Percentiles rank a stretch among this genome's conserved stretches.
Conservation (phyloP, 2,113 vertebrate species). For the Hystrix cristata region DNA sequence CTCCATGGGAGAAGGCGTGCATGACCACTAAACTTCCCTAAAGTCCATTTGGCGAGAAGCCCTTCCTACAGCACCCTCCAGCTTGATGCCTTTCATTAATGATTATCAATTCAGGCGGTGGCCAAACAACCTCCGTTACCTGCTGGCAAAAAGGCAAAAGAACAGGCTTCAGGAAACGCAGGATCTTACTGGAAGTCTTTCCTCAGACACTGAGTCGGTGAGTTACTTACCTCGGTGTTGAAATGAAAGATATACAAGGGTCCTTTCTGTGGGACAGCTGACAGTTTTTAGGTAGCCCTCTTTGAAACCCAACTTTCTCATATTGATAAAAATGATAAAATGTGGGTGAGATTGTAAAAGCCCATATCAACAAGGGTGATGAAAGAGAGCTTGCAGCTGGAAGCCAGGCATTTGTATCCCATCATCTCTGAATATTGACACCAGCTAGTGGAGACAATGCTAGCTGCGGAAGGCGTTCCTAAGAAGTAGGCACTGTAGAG, state of each 20-base stretch:
- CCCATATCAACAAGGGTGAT: background rate
- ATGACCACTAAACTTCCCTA: background rate
- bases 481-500: background rate
- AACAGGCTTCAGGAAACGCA: background rate
- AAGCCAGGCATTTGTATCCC: background rate
- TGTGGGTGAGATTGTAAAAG: background rate
- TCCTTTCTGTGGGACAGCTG: background rate
- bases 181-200: background rate
- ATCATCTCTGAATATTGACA: background rate
- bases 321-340: background rate
- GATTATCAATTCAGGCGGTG: background rate
- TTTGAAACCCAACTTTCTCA: background rate
- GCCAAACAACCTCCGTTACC: background rate
- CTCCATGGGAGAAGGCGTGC: background rate
- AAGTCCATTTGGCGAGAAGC: background rate
- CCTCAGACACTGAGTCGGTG: slow-evolving; percentile 8
- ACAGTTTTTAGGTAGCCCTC: background rate
- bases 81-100: slow-evolving; percentile 48
- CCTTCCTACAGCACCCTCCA: background rate
- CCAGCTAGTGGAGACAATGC: background rate
- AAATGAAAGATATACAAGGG: background rate
- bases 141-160: background rate
- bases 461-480: background rate
- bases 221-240: slow-evolving; percentile 29
- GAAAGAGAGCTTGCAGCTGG: background rate